Evolutionary conservation across 2,888 invertebrate genomes (phyloP).

Genomic region (Aricia artaxerxes): DNA sequence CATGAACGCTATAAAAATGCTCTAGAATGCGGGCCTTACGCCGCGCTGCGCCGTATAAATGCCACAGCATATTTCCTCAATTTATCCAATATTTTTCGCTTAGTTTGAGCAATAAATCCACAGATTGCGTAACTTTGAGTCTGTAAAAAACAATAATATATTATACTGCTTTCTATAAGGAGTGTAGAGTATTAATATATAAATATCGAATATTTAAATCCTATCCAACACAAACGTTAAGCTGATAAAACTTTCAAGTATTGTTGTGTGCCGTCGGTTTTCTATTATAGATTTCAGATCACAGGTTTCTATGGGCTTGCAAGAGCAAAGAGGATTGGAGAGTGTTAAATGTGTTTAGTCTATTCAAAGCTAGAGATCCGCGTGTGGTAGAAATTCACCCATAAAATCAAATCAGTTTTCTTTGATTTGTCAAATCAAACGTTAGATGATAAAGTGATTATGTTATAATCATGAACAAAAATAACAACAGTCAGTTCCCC

Average conservation of each 20-base stretch:
- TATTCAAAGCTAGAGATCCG: not conserved
- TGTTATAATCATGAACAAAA: too few species aligned
- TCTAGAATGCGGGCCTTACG: not conserved
- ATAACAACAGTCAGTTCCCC: too few species aligned
- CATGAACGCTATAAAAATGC: conserved; percentile 13
- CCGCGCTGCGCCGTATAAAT: not conserved
- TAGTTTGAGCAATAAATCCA: not conserved
- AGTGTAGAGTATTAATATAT: too few species aligned
- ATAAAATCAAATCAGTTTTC: not conserved
- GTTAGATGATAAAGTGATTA: too few species aligned
- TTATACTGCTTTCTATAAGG: too few species aligned
- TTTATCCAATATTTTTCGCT: not conserved
- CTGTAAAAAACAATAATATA: not conserved
- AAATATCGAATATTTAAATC: too few species aligned
- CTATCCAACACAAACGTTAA: too few species aligned
- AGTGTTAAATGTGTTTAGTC: too few species aligned
- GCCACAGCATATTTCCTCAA: not conserved
- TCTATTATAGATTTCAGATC: not conserved
- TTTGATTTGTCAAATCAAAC: not conserved
- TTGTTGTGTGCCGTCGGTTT: not conserved
- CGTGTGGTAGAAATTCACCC: not conserved
- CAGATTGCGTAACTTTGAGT: not conserved
- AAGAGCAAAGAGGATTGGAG: not conserved
- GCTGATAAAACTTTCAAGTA: too few species aligned
- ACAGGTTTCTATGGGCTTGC: not conserved